These are phyloP conservation scores for Perodicticus potto DNA, from an alignment of 2,797 vertebrate species.

Conservation along the genomic window DNA sequence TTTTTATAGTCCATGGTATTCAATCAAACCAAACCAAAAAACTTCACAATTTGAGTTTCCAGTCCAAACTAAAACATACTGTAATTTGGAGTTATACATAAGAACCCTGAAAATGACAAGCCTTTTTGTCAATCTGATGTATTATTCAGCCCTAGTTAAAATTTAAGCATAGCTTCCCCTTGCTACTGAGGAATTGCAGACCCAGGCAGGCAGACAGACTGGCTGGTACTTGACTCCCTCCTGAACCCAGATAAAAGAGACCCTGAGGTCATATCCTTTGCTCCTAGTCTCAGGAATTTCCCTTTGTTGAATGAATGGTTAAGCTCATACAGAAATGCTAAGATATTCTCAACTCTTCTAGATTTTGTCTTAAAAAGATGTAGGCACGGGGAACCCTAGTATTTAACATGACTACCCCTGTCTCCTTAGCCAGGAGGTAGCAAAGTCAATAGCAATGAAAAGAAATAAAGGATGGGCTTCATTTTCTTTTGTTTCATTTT, in stretches of 20 bases:
- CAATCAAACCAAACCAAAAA: not conserved
- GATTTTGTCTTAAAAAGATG: slow-evolving; percentile 36
- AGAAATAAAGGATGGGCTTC: not conserved
- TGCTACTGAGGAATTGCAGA: not conserved
- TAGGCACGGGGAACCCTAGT: not conserved
- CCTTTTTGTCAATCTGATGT: not conserved
- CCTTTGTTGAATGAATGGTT: slow-evolving; percentile 3
- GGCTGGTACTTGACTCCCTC: not conserved
- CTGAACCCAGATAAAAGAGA: not conserved
- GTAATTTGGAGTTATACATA: not conserved
- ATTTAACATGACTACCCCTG: not conserved
- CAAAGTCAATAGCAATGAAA: not conserved
- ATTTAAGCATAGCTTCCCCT: not conserved
- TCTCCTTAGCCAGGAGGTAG: not conserved
- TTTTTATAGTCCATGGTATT: not conserved
- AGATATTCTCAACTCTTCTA: not conserved
- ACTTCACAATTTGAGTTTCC: not conserved
- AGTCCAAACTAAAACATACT: not conserved
- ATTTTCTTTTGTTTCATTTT: slow-evolving; percentile 7
- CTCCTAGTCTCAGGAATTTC: not conserved
- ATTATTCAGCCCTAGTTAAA: slow-evolving; percentile 47
- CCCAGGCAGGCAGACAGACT: not conserved
- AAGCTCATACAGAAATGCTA: not conserved
- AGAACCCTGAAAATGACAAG: not conserved
- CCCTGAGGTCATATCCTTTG: not conserved